phyloP scores from a whole-genome alignment of 1,140 invertebrate genomes.

The Achroia grisella region DNA sequence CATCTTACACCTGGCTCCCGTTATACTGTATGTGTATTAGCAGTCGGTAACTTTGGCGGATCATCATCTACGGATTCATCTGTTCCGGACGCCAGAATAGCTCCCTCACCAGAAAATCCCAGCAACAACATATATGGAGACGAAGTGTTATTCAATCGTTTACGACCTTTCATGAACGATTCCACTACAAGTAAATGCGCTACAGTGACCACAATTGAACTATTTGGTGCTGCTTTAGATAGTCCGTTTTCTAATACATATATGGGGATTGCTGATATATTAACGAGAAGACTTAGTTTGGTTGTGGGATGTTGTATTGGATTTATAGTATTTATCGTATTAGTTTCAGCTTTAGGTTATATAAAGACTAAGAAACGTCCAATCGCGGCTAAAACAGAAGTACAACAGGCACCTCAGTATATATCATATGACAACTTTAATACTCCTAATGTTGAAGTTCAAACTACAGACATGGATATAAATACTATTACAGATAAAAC shows the following conservation, averaged over 20 bases:
- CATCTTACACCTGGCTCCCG: constrained; percentile 83
- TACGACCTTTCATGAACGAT: constrained; percentile 80
- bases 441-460: constrained; percentile 62
- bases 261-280: constrained; percentile 77
- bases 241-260: constrained; percentile 80
- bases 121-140: constrained; percentile 61
- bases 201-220: constrained; percentile 83
- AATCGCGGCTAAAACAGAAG: constrained; percentile 81
- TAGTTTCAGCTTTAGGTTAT: constrained; percentile 88
- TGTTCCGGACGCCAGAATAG: constrained; percentile 67
- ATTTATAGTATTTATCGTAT: constrained; percentile 87
- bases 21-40: constrained; percentile 90
- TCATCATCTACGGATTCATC: constrained; percentile 47
- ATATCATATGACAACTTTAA: constrained; percentile 68
- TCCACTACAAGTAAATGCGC: constrained; percentile 84
- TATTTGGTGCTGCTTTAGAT: constrained; percentile 78
- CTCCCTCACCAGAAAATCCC: constrained; percentile 67
- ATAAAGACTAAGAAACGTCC: constrained; percentile 89
- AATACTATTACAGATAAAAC: constrained; percentile 58
- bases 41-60: constrained; percentile 80
- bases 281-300: constrained; percentile 85
- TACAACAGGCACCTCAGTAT: constrained; percentile 75
- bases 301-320: constrained; percentile 90
- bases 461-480: constrained; percentile 58
- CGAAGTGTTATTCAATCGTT: constrained; percentile 67